These are phyloP conservation scores for Sus scrofa DNA, from an alignment of 2,113 vertebrate species.

Conservation along the genomic window DNA sequence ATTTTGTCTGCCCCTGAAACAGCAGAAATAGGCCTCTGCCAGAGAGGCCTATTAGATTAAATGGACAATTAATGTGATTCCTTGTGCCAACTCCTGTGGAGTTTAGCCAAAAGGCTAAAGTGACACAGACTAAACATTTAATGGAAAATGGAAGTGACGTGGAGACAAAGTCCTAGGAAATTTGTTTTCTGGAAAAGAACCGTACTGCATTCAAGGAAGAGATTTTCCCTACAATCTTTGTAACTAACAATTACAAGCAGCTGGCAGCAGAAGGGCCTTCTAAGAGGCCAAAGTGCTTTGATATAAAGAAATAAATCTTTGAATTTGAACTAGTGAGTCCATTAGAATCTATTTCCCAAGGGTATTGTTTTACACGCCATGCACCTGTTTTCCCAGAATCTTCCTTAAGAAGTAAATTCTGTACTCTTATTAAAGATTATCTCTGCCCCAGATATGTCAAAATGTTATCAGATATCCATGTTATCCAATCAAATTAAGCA, in stretches of 20 bases:
- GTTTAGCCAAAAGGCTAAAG: slow-evolving; percentile 68
- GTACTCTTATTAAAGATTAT: not conserved
- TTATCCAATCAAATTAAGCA: slow-evolving; percentile 35
- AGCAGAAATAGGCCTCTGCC: slow-evolving; percentile 45
- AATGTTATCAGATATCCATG: not conserved
- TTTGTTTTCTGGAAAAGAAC: slow-evolving; percentile 38
- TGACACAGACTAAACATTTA: slow-evolving; percentile 68
- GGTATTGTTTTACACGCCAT: not conserved
- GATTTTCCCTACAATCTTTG: slow-evolving; percentile 7
- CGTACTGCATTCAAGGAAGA: slow-evolving; percentile 41
- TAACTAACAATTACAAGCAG: slow-evolving; percentile 55
- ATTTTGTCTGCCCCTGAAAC: slow-evolving; percentile 63
- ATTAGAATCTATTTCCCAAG: slow-evolving; percentile 45
- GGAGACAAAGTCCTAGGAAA: slow-evolving; percentile 41
- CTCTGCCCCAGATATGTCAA: slow-evolving; percentile 10
- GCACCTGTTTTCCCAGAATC: slow-evolving; percentile 69
- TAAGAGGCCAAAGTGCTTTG: slow-evolving; percentile 50
- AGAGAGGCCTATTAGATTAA: slow-evolving; percentile 62
- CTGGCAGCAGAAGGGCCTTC: slow-evolving; percentile 36
- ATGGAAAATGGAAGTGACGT: slow-evolving; percentile 41
- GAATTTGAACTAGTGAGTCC: slow-evolving; percentile 51
- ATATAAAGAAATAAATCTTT: slow-evolving; percentile 67
- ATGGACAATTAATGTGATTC: slow-evolving; percentile 52
- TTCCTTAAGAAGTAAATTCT: not conserved
- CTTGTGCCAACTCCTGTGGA: slow-evolving; percentile 53